These are phyloP conservation scores for Trachelus iudaicus DNA, from an alignment of 2,888 invertebrate genomes.

Conservation along the genomic window DNA sequence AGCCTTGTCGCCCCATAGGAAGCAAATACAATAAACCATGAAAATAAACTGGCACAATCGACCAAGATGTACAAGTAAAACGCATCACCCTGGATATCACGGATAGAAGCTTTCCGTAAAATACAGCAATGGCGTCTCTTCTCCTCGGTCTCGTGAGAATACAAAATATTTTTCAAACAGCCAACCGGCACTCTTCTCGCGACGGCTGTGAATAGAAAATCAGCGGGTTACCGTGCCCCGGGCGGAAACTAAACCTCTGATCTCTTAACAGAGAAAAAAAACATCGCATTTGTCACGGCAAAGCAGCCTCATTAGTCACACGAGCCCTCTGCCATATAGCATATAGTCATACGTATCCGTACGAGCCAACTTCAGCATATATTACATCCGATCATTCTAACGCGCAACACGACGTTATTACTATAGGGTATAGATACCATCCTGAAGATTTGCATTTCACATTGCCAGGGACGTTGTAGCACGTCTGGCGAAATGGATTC, in stretches of 20 bases:
- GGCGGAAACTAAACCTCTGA: constrained; percentile 34
- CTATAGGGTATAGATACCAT: background rate
- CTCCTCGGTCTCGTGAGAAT: background rate
- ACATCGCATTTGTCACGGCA: constrained; percentile 21
- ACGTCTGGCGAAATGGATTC: background rate
- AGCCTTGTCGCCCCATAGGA: background rate
- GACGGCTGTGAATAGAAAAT: constrained; percentile 32
- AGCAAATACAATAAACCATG: background rate
- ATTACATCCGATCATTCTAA: background rate
- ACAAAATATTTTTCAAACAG: background rate
- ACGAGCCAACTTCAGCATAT: background rate
- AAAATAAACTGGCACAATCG: background rate
- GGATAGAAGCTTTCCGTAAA: background rate
- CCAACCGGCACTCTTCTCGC: background rate
- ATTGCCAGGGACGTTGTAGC: background rate
- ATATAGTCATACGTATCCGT: background rate
- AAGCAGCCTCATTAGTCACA: constrained; percentile 22
- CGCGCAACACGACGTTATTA: background rate
- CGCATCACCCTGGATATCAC: background rate
- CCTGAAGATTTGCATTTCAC: background rate
- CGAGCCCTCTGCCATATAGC: background rate
- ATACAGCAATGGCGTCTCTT: background rate
- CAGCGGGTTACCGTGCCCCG: constrained; percentile 35
- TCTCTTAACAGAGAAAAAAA: constrained; percentile 23
- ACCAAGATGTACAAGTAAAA: background rate